A percentile compares a stretch with the other conserved stretches of the same genome.
These are phyloP conservation scores for Periplaneta americana DNA, from an alignment of 1,140 invertebrate genomes.

Conservation along the genomic window DNA sequence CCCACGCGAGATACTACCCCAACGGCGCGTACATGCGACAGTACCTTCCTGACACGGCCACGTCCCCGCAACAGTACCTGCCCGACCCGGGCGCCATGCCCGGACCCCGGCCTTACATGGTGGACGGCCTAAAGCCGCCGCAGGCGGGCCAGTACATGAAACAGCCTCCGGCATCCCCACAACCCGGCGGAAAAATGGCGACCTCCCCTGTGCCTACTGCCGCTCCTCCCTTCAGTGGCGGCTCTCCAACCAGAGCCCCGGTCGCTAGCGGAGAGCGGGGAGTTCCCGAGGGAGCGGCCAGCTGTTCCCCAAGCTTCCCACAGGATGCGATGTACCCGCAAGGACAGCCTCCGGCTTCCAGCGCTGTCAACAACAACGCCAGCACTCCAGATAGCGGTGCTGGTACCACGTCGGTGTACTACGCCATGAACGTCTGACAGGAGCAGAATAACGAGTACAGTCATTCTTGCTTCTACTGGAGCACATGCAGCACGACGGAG, in stretches of 20 bases:
- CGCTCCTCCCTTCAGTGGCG: not conserved
- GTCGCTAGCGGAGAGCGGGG: constrained; percentile 24
- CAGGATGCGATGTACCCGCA: constrained; percentile 56
- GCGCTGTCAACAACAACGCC: constrained; percentile 1
- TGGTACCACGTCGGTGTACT: constrained; percentile 32
- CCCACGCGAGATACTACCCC: not conserved
- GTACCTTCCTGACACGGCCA: not conserved
- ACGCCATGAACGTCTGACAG: constrained; percentile 45
- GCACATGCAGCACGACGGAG: not conserved
- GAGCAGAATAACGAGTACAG: constrained; percentile 48
- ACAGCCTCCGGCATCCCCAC: not conserved
- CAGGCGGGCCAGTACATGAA: not conserved
- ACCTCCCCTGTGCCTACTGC: not conserved
- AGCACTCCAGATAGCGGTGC: constrained; percentile 7
- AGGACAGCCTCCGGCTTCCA: constrained; percentile 33
- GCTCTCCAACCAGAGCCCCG: constrained; percentile 8
- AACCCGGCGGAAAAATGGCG: not conserved
- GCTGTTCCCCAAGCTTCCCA: constrained; percentile 40
- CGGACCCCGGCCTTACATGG: constrained; percentile 16
- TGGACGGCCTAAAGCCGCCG: not conserved
- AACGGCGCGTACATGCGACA: not conserved
- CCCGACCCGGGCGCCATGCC: constrained; percentile 15
- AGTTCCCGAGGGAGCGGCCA: constrained; percentile 34
- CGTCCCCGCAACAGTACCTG: constrained; percentile 12
- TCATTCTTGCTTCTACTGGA: not conserved